Percentiles rank a stretch among this genome's conserved stretches.
These are phyloP conservation scores for Passer montanus DNA, from an alignment of 2,113 vertebrate genomes.

Conservation along the genomic window DNA sequence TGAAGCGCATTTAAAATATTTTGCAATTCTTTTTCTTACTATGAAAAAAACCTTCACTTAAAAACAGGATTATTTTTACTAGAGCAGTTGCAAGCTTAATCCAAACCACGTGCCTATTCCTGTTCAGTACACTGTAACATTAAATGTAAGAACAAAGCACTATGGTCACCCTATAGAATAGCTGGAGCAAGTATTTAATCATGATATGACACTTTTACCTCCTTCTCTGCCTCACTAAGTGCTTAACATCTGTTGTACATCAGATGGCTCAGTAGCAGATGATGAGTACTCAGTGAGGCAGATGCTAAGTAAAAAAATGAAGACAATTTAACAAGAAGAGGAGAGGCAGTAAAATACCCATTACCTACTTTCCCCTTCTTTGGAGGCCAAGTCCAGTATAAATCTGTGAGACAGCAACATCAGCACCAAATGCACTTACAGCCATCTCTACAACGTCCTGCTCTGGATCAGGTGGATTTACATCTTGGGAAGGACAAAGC, in stretches of 20 bases:
- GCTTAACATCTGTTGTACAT: conserved; percentile 65
- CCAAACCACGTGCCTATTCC: background rate
- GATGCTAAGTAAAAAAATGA: conserved; percentile 45
- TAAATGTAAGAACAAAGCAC: conserved; percentile 9
- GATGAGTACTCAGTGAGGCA: conserved; percentile 60
- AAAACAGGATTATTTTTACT: background rate
- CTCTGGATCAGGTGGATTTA: background rate
- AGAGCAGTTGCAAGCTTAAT: background rate
- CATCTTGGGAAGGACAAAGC: background rate
- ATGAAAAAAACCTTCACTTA: background rate
- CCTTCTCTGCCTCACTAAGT: conserved; percentile 55
- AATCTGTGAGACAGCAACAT: background rate
- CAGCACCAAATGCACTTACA: background rate
- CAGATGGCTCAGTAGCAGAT: conserved; percentile 55
- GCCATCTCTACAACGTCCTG: background rate
- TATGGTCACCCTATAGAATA: conserved; percentile 12
- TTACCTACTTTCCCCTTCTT: conserved; percentile 12
- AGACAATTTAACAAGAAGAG: conserved; percentile 53
- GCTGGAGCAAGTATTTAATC: conserved; percentile 44
- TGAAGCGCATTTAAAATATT: background rate
- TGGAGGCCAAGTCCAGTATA: background rate
- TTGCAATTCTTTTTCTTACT: background rate
- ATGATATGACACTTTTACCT: conserved; percentile 51
- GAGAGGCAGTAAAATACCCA: conserved; percentile 41
- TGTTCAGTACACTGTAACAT: background rate